A percentile compares a stretch with the other conserved stretches of the same genome.
Conservation (phyloP, 2,888 invertebrate genomes). For the Caenorhabditis panamensis region DNA sequence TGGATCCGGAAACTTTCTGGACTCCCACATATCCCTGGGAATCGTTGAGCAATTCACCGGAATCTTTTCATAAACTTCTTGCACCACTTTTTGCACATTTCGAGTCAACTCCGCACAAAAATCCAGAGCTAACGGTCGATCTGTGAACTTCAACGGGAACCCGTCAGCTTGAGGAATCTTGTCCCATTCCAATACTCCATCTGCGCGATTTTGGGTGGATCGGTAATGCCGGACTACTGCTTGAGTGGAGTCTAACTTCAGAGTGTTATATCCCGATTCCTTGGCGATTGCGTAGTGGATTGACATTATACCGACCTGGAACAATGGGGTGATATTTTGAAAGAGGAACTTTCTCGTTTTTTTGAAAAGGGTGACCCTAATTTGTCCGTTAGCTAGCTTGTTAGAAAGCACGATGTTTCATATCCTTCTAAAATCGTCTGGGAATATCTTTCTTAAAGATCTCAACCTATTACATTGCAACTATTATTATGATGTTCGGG, state of each 20-base stretch:
- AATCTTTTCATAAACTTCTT: slow-evolving; percentile 6
- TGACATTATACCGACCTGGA: slow-evolving; percentile 37
- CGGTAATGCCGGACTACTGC: slow-evolving; percentile 35
- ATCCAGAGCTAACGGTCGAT: slow-evolving; percentile 2
- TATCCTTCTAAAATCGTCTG: too few relatives aligned
- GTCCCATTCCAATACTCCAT: slow-evolving; percentile 13
- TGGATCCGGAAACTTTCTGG: slow-evolving; percentile 13
- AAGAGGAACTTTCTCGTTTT: too few relatives aligned
- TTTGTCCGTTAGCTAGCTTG: too few relatives aligned
- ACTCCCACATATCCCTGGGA: neutral
- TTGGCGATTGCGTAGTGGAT: slow-evolving; percentile 35
- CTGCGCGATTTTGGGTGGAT: slow-evolving; percentile 14
- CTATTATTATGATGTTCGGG: too few relatives aligned
- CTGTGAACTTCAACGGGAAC: neutral
- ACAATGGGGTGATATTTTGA: too few relatives aligned
- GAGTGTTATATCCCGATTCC: slow-evolving; percentile 10
- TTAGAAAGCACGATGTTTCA: too few relatives aligned
- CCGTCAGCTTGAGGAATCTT: slow-evolving; percentile 17
- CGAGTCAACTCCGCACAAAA: slow-evolving; percentile 9
- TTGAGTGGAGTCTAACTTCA: neutral
- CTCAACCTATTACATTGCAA: too few relatives aligned
- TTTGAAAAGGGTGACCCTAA: too few relatives aligned
- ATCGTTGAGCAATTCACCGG: slow-evolving; percentile 19
- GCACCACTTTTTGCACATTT: slow-evolving; percentile 14
- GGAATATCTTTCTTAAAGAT: too few relatives aligned